A percentile compares a stretch with the other conserved stretches of the same genome.
Evolutionary conservation across 1,140 invertebrate species (phyloP).

Genomic region (Caerostris darwini): DNA sequence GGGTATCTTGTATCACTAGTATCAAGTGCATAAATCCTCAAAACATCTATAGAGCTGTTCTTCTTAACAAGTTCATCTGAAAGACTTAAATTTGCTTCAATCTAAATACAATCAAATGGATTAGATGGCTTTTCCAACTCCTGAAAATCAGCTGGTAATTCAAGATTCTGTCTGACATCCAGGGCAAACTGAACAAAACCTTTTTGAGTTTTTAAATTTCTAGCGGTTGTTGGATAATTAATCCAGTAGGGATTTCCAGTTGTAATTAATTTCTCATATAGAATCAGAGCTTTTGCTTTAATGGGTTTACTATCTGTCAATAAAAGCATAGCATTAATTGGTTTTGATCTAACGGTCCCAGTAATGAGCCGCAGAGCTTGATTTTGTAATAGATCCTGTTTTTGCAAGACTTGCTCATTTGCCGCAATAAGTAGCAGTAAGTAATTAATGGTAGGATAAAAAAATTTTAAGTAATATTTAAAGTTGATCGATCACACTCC

Average conservation of each 20-base stretch:
- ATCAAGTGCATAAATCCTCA: not conserved
- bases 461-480: not conserved
- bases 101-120: too few relatives aligned
- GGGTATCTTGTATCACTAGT: constrained; percentile 4
- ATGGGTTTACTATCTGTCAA: constrained; percentile 38
- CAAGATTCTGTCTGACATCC: too few relatives aligned
- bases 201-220: too few relatives aligned
- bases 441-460: constrained; percentile 57
- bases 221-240: not conserved
- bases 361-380: not conserved
- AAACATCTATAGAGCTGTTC: not conserved
- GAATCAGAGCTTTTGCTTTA: constrained; percentile 16
- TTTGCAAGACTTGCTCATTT: not conserved
- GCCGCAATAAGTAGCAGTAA: not conserved
- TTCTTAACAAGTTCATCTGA: not conserved
- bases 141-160: not conserved
- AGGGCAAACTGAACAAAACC: not conserved
- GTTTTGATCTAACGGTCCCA: not conserved
- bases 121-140: not conserved
- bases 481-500: not conserved
- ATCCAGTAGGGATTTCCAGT: constrained; percentile 22
- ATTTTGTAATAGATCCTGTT: not conserved
- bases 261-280: constrained; percentile 40
- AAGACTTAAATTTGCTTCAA: not conserved
- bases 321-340: constrained; percentile 32